Evolutionary conservation across 2,113 vertebrate genomes (phyloP), one percentile per base, ranked within the genome.

Genomic region (Sakesphorus luctuosus): DNA sequence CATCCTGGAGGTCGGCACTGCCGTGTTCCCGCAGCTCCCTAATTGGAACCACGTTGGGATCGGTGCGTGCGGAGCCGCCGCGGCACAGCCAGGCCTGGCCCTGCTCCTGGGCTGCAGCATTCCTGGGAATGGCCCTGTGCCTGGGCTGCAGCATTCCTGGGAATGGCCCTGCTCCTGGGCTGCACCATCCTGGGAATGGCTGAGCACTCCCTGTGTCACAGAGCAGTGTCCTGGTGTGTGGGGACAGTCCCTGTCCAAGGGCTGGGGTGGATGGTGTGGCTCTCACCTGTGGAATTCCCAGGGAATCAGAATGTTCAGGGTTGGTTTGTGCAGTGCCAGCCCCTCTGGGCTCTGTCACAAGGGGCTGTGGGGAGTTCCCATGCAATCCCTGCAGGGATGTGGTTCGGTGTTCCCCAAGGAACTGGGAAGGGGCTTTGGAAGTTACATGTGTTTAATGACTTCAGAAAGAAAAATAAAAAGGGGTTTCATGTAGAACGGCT

Each of bases 31-130:
- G 96, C 96, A 96, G 82, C 94, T 96, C 65, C 93, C 97, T 98
- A 98, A 98, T 98, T 98, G 97, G 98, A 98, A 98, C 93, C 98
- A 98, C 96, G 97, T 97, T 98, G 95, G 82, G 90, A 96, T 43
- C 18, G 36, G 90, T 82, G 49, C 65, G 31, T 79, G 84, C 85
- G 96, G 93, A 96, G 92, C 97, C 52, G 67, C 94, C 26, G 95
- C 95, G 89, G 96, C 94, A 52, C 13, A 94, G 94, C 91, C 94
- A 43, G 40, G 40, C 40, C 40, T 43, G 40, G 76, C 89, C 83
- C 82, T 96, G 59, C 79, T 67, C 67, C 91, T 87, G 74, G 80
- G 91, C 94, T n/a, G 1, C 6, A 16, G 58, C 67, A 96, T 85
- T 29, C 10, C 67, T 75, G 95, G 53, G 72, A 79, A 49, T 84